Conservation (phyloP, 2,888 invertebrate species). For the Andrena trimmerana region DNA sequence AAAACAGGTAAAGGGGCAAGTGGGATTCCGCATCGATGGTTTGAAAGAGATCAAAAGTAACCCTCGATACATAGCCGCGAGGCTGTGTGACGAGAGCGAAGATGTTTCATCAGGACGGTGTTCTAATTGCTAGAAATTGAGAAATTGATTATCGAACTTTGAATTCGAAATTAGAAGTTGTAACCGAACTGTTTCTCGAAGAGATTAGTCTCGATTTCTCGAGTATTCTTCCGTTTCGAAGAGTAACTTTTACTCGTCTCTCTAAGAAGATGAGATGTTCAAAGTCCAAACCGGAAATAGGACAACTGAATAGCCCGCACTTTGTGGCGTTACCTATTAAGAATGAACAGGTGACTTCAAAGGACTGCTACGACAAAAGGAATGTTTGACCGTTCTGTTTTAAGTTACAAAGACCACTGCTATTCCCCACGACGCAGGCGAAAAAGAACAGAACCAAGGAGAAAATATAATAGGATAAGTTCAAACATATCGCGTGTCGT, state of each 20-base stretch:
- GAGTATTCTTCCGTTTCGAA: not conserved
- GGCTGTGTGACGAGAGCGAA: not conserved
- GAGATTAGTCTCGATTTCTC: not conserved
- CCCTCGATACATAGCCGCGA: slow-evolving; percentile 29
- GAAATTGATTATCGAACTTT: not conserved
- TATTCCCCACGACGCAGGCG: too few relatives aligned
- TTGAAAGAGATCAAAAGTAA: slow-evolving; percentile 11
- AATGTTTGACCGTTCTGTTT: too few relatives aligned
- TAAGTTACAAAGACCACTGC: too few relatives aligned
- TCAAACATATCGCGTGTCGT: too few relatives aligned
- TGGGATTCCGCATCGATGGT: slow-evolving; percentile 46
- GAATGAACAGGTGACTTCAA: too few relatives aligned
- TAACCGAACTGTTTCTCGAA: not conserved
- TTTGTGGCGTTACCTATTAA: too few relatives aligned
- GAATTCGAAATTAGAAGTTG: not conserved
- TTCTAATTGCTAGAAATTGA: not conserved
- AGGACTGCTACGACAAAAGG: too few relatives aligned
- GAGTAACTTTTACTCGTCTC: not conserved
- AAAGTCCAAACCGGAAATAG: too few relatives aligned
- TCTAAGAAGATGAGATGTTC: too few relatives aligned
- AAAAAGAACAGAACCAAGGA: too few relatives aligned
- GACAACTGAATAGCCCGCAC: too few relatives aligned
- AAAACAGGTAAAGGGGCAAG: slow-evolving; percentile 30
- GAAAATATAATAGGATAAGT: too few relatives aligned
- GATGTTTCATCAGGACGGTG: not conserved